Conservation (phyloP, 23 tunicate species). For the Phallusia fumigata region DNA sequence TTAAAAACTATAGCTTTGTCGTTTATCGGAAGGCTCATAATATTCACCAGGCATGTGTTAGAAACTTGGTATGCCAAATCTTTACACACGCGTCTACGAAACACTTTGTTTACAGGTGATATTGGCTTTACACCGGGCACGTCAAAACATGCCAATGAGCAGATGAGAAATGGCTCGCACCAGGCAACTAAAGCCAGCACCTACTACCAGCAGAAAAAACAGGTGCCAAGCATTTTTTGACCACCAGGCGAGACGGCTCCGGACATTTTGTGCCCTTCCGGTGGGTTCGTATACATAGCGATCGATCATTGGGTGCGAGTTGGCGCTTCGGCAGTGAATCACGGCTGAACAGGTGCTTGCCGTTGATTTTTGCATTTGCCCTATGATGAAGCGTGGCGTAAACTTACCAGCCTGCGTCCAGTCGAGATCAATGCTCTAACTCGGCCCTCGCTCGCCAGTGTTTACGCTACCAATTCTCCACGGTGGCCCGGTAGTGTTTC, state of each 20-base stretch:
- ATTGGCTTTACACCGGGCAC: background rate
- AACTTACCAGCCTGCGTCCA: background rate
- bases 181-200: background rate
- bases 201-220: background rate
- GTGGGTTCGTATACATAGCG: background rate
- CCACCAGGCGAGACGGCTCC: background rate
- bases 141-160: background rate
- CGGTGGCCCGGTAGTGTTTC: background rate
- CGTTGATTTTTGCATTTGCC: background rate
- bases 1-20: too few species aligned
- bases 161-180: background rate
- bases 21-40: too few species aligned
- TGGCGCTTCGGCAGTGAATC: background rate
- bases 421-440: background rate
- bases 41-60: too few species aligned
- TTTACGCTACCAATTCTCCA: background rate
- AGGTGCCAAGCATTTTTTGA: background rate
- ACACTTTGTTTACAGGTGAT: conserved; percentile 1
- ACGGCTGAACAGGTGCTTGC: background rate
- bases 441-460: too few species aligned
- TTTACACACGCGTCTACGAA: too few species aligned
- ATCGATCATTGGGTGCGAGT: background rate
- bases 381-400: background rate
- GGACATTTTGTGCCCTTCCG: background rate
- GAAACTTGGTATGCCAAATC: too few species aligned